Base-by-base conservation (phyloP, 2,888 invertebrate genomes). In the Diadromus collaris region DNA sequence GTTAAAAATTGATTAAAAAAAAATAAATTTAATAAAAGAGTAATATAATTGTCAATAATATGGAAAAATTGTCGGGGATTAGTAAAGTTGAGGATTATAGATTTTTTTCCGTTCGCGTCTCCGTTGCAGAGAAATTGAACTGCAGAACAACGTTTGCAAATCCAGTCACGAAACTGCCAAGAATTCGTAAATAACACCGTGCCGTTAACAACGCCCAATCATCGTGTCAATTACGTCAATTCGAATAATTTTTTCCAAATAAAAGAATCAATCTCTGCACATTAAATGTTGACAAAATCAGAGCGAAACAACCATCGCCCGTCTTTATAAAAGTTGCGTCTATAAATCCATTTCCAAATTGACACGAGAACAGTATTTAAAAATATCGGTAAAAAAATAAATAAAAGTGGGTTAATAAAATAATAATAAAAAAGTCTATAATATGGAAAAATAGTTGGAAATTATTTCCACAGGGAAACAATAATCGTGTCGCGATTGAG, bases 381-480 rank as follows among this genome's bases (percentile, higher is more conserved):
- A 34, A 21, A 6, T 19, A 34, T 16, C n/a, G n/a, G n/a, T n/a
- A n/a, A n/a, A 0, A n/a, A 48, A 48, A 51, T 34, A 7, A 63
- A 41, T 1, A 38, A n/a, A n/a, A n/a, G n/a, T n/a, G n/a, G n/a
- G n/a, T 61, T 54, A 19, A 48, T 16, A 41, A 44, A 64, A 58
- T n/a, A n/a, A 32, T 6, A 7, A 61, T 27, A 24, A 67, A 61
- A 77, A 34, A 34, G 65, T 32, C 61, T 46, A 63, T 34, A 46
- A 61, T n/a, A 61, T 68, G 54, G 13, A 72, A 72, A 77, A 56
- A 48, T 29, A 19, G 29, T 21, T 21, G 16, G 61, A 65, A 27
- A 58, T 60, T n/a, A 65, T 58, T 58, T 48, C 51, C 70, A 60
- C 51, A 65, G 60, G 64, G 38, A 70, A 76, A n/a, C 65, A 60